phyloP scores from a whole-genome alignment of 2,888 invertebrate species.

The Cephus sareptanus region DNA sequence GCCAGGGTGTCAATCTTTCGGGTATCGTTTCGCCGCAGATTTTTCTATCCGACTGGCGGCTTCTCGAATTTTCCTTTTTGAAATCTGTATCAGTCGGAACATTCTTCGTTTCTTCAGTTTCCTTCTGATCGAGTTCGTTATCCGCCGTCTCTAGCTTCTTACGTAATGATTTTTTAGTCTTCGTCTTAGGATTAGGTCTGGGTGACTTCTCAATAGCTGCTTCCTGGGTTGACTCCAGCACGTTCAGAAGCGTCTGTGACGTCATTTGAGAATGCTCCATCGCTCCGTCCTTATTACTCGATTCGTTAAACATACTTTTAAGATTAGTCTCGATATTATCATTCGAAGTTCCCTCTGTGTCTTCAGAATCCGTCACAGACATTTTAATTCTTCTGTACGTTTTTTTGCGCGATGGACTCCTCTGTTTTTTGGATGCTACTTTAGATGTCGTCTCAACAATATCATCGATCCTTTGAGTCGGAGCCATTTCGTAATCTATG shows the following conservation, averaged over 20 bases:
- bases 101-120: neutral
- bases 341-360: conserved; percentile 14
- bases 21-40: neutral
- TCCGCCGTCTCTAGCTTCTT: neutral
- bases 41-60: neutral
- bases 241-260: conserved; percentile 49
- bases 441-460: neutral
- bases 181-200: neutral
- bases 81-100: neutral
- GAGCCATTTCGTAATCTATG: conserved; percentile 3
- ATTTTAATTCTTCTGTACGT: neutral
- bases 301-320: conserved; percentile 45
- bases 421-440: neutral
- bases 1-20: neutral
- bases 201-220: neutral
- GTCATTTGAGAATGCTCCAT: conserved; percentile 38
- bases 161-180: neutral
- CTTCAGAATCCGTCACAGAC: neutral
- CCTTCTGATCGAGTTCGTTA: conserved; percentile 27
- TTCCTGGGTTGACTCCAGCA: conserved; percentile 41
- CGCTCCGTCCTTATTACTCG: conserved; percentile 22
- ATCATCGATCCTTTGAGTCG: conserved; percentile 5
- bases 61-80: neutral
- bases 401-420: neutral
- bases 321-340: conserved; percentile 45